These are phyloP conservation scores for Colletes latitarsis DNA, from an alignment of 1,140 invertebrate genomes.

Conservation along the genomic window DNA sequence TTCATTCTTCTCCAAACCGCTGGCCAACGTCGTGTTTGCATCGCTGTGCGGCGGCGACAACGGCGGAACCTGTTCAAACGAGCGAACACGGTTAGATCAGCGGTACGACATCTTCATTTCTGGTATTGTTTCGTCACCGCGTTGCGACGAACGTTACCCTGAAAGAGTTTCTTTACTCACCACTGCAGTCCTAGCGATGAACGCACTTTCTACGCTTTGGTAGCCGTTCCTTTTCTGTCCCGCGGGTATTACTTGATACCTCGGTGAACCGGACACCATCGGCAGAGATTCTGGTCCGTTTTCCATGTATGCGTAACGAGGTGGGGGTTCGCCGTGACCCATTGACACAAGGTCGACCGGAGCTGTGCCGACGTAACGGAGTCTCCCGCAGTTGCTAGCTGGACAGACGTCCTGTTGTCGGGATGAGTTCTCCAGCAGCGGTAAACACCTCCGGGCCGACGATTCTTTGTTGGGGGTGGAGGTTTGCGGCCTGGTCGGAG, in stretches of 20 bases:
- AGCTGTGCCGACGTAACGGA: slow-evolving; percentile 69
- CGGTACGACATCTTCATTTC: background rate
- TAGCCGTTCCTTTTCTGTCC: slow-evolving; percentile 69
- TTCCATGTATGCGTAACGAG: slow-evolving; percentile 72
- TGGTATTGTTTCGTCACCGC: background rate
- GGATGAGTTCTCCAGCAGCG: slow-evolving; percentile 70
- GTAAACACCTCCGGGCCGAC: slow-evolving; percentile 77
- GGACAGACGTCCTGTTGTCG: slow-evolving; percentile 69
- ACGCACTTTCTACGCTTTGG: slow-evolving; percentile 77
- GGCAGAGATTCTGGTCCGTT: slow-evolving; percentile 71
- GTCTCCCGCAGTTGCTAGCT: slow-evolving; percentile 72
- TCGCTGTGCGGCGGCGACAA: slow-evolving; percentile 77
- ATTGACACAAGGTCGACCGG: slow-evolving; percentile 62
- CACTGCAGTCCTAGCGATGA: slow-evolving; percentile 79
- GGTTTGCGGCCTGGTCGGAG: slow-evolving; percentile 68
- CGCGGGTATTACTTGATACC: slow-evolving; percentile 70
- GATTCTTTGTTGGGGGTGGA: slow-evolving; percentile 80
- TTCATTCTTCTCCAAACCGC: slow-evolving; percentile 76
- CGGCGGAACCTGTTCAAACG: slow-evolving; percentile 74
- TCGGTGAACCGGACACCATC: slow-evolving; percentile 73
- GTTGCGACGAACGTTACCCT: background rate
- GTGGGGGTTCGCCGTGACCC: slow-evolving; percentile 63
- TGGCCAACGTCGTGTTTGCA: slow-evolving; percentile 77
- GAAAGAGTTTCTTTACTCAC: slow-evolving; percentile 66
- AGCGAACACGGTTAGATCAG: background rate